Conservation (phyloP, 1,140 invertebrate species). For the Stenopsyche tienmushanensis region DNA sequence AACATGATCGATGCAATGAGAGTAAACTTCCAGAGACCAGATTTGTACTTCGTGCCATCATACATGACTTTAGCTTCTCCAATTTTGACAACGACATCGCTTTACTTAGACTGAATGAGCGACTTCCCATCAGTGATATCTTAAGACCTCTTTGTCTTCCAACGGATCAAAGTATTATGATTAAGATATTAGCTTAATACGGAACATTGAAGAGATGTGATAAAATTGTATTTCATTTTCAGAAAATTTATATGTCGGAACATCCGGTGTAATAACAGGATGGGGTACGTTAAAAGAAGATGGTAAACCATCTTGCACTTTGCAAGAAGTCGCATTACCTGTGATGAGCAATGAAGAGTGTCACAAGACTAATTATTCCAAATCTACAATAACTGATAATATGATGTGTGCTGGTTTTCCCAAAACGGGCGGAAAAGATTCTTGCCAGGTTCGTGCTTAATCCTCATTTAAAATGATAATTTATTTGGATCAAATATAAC, state of each 20-base stretch:
- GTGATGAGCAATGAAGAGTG: constrained; percentile 78
- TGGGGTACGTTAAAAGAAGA: constrained; percentile 84
- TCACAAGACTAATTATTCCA: constrained; percentile 73
- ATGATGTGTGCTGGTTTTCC: constrained; percentile 84
- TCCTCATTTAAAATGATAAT: not conserved
- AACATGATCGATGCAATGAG: constrained; percentile 79
- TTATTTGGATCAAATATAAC: not conserved
- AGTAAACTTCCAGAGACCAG: constrained; percentile 68
- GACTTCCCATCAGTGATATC: constrained; percentile 69
- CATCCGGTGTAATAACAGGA: constrained; percentile 71
- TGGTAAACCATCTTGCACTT: constrained; percentile 74
- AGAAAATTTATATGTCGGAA: constrained; percentile 69
- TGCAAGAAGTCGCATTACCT: constrained; percentile 81
- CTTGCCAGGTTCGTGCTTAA: constrained; percentile 70
- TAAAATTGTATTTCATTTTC: constrained; percentile 39
- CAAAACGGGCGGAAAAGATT: constrained; percentile 73
- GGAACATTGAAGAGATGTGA: not conserved
- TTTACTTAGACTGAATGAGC: constrained; percentile 72
- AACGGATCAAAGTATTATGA: constrained; percentile 56
- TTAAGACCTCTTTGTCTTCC: constrained; percentile 81
- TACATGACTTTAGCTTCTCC: constrained; percentile 75
- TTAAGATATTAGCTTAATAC: not conserved
- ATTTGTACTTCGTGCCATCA: constrained; percentile 70
- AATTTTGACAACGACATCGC: constrained; percentile 88
- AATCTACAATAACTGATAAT: constrained; percentile 79